These are phyloP conservation scores for Petaurus breviceps DNA, from an alignment of 2,113 vertebrate genomes.

Conservation along the genomic window DNA sequence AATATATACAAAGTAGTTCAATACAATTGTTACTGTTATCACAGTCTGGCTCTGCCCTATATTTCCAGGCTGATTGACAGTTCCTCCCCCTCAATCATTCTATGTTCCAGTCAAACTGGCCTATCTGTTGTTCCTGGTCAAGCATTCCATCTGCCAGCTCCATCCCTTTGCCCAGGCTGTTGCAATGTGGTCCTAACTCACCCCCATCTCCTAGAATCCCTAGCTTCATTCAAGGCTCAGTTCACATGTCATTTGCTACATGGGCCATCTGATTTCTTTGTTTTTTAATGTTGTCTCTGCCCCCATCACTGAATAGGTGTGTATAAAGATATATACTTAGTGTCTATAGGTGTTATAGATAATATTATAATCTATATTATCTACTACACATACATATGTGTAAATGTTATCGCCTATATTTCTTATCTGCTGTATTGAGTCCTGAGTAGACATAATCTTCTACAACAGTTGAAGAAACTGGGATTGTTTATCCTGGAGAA, in stretches of 20 bases:
- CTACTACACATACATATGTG: background rate
- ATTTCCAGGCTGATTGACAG: background rate
- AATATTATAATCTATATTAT: background rate
- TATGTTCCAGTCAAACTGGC: background rate
- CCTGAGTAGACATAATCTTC: background rate
- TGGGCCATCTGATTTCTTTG: background rate
- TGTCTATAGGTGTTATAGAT: background rate
- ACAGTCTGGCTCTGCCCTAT: background rate
- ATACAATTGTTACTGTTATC: background rate
- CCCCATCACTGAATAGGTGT: background rate
- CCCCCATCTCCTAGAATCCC: background rate
- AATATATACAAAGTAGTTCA: background rate
- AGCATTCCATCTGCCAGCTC: background rate
- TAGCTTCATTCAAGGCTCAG: background rate
- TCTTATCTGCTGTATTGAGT: background rate
- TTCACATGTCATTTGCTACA: background rate
- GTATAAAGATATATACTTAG: background rate
- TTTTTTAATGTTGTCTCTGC: background rate
- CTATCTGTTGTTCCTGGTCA: background rate
- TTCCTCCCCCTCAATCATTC: background rate
- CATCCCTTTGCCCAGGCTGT: background rate
- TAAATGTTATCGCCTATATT: background rate
- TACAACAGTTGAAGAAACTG: background rate
- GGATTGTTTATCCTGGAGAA: background rate
- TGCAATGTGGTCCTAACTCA: background rate